These are phyloP conservation scores for Temnopleurus reevesii DNA, from an alignment of 53 echinoderm and acorn worm genomes.

Conservation along the genomic window DNA sequence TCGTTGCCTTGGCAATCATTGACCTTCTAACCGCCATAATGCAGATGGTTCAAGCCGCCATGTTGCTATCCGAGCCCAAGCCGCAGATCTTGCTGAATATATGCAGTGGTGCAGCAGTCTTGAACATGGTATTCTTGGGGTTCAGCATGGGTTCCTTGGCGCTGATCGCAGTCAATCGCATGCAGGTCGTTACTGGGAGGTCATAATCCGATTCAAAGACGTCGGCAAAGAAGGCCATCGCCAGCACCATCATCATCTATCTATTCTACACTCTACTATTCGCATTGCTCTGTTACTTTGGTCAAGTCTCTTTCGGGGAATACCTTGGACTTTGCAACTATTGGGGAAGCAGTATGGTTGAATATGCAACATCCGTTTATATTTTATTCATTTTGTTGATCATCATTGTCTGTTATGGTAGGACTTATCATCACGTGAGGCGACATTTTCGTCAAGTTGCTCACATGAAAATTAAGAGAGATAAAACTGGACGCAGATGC, in stretches of 20 bases:
- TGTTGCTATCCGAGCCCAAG: background rate
- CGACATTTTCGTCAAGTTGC: background rate
- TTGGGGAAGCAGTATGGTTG: background rate
- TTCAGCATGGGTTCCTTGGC: background rate
- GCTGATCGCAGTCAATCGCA: slow-evolving; percentile 16
- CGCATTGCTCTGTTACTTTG: background rate
- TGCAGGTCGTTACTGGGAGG: background rate
- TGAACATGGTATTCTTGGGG: background rate
- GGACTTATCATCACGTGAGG: slow-evolving; percentile 14
- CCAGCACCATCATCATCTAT: background rate
- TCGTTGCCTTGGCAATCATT: background rate
- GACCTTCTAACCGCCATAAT: background rate
- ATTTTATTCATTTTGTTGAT: background rate
- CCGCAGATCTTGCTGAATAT: background rate
- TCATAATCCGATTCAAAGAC: background rate
- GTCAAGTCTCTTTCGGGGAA: background rate
- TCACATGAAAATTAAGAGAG: background rate
- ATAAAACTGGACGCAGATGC: background rate
- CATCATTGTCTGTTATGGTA: slow-evolving; percentile 22
- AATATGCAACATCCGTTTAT: background rate
- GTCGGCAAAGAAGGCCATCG: background rate
- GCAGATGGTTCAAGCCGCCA: background rate
- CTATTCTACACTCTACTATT: background rate
- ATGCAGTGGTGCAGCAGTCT: background rate
- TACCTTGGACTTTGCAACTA: background rate